Evolutionary conservation across 2,113 vertebrate species (phyloP).

Genomic region (Tragelaphus scriptus): DNA sequence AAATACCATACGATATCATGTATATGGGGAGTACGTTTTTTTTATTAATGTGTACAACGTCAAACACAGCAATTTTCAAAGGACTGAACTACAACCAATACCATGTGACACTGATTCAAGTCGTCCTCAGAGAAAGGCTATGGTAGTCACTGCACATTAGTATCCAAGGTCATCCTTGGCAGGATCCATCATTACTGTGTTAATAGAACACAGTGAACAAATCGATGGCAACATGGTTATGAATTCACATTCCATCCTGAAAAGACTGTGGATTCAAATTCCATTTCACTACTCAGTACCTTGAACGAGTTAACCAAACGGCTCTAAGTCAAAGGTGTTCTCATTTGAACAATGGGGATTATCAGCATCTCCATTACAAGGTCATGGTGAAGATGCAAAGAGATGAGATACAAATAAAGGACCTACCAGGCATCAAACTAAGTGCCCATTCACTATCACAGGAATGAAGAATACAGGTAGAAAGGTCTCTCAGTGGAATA

Average conservation of each 20-base stretch:
- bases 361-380: not conserved
- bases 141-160: fast-evolving
- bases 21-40: not conserved
- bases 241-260: not conserved
- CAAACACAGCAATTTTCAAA: not conserved
- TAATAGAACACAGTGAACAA: fast-evolving
- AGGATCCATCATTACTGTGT: too few relatives aligned
- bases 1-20: too few relatives aligned
- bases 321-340: not conserved
- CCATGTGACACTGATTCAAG: not conserved
- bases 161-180: not conserved
- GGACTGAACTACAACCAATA: not conserved
- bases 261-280: not conserved
- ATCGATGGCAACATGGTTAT: fast-evolving
- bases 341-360: not conserved
- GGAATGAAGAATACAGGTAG: not conserved
- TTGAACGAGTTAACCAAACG: not conserved
- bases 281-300: not conserved
- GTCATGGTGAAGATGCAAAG: not conserved
- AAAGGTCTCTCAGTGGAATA: fast-evolving
- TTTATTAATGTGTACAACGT: not conserved
- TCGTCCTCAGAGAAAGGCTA: not conserved
- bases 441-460: not conserved
- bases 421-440: not conserved
- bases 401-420: not conserved